phyloP scores from a whole-genome alignment of 2,888 invertebrate genomes.

The Calameuta pallipes region DNA sequence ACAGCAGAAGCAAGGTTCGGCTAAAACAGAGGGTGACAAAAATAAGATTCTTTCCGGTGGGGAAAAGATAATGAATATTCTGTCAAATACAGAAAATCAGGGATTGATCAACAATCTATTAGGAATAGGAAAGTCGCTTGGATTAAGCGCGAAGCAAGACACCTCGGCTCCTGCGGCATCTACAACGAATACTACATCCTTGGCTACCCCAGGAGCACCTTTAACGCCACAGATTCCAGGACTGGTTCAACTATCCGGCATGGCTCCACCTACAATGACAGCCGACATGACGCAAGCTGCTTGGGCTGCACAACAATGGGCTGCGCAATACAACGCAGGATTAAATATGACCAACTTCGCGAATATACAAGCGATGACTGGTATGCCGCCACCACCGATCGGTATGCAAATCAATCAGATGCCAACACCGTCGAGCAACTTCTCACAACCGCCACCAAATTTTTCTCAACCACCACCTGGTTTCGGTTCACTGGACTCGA shows the following conservation, averaged over 20 bases:
- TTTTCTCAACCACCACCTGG: conserved; percentile 40
- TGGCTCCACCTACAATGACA: conserved; percentile 39
- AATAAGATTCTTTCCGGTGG: conserved; percentile 58
- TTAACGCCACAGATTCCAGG: conserved; percentile 20
- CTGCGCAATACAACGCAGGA: conserved; percentile 52
- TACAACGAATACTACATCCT: conserved; percentile 6
- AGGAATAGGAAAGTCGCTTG: conserved; percentile 62
- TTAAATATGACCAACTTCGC: conserved; percentile 39
- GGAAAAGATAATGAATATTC: conserved; percentile 59
- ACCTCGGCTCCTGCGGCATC: conserved; percentile 24
- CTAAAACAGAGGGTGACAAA: conserved; percentile 55
- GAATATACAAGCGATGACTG: conserved; percentile 31
- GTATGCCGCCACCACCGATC: conserved; percentile 34
- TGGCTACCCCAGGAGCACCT: conserved; percentile 10
- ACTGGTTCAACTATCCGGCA: conserved; percentile 5
- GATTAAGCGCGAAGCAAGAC: conserved; percentile 56
- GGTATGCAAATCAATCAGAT: conserved; percentile 27
- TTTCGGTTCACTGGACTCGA: conserved; percentile 1
- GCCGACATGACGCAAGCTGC: conserved; percentile 47
- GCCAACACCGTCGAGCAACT: conserved; percentile 36
- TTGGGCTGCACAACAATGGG: conserved; percentile 59
- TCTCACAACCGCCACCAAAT: conserved; percentile 48
- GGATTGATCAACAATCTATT: conserved; percentile 61
- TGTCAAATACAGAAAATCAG: conserved; percentile 62
- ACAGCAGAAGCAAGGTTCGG: conserved; percentile 56